Conservation (phyloP, 2,888 invertebrate genomes). For the Agapostemon virescens region DNA sequence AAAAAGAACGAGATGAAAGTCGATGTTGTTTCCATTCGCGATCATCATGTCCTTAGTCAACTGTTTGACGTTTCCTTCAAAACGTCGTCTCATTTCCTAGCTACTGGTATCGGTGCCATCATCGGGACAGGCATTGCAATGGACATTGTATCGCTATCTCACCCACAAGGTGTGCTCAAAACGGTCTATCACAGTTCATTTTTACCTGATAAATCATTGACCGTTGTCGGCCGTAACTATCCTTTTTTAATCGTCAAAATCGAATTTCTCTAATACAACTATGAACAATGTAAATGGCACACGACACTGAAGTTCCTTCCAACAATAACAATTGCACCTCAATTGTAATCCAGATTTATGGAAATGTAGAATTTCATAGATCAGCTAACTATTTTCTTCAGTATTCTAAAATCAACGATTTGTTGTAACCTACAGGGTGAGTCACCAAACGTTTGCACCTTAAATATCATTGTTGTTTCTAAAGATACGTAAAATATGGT, state of each 20-base stretch:
- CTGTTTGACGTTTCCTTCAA: conserved; percentile 65
- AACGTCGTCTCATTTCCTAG: conserved; percentile 66
- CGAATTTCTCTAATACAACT: conserved; percentile 18
- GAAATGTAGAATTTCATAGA: not conserved
- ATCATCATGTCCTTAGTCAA: conserved; percentile 55
- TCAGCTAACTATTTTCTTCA: too few species aligned
- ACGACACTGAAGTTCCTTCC: not conserved
- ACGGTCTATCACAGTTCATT: conserved; percentile 45
- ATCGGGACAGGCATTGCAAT: conserved; percentile 58
- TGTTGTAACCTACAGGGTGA: too few species aligned
- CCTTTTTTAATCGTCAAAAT: conserved; percentile 21
- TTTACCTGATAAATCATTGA: conserved; percentile 41
- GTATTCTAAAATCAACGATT: not conserved
- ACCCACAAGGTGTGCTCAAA: conserved; percentile 43
- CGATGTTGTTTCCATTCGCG: conserved; percentile 42
- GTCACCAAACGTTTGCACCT: too few species aligned
- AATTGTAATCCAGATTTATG: not conserved
- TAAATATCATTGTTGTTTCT: too few species aligned
- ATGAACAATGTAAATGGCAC: not conserved
- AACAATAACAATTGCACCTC: not conserved
- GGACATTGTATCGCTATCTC: conserved; percentile 64
- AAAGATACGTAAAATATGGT: too few species aligned
- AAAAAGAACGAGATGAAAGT: conserved; percentile 41
- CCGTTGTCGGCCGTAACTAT: conserved; percentile 26
- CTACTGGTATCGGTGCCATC: conserved; percentile 63